Base-by-base conservation (phyloP, 1,140 invertebrate species). In the Drosophila equinoxialis region DNA sequence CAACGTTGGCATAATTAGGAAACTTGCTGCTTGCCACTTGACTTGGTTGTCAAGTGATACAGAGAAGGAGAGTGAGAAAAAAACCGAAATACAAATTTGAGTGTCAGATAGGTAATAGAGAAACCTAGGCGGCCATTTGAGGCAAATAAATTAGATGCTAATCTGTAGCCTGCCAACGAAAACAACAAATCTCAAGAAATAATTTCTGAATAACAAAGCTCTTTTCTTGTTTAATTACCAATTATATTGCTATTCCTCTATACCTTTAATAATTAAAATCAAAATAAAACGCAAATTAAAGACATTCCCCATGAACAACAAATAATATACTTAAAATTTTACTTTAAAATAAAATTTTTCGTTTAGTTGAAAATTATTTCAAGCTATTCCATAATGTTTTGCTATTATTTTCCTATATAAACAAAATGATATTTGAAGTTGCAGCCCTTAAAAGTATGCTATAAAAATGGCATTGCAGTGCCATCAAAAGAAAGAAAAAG, bases 21-120 rank as follows among this genome's bases (percentile, higher is more conserved):
- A 51, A 51, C 45, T 51, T 51, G 45, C 45, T 51, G 45, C 17
- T 51, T 51, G 45, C 45, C 45, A 51, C 45, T 51, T 51, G 45
- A 51, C 45, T 51, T 51, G 45, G 45, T 51, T 51, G 45, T 51
- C 6, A 48, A 48, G 45, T 20, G 45, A 48, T 20, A 48, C 17
- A 51, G 17, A 20, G 14, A 17, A 10, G 10, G 10, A 4, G 8
- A 10, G 10, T 20, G 45, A 7, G 6, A 48, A 11, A 3, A 3
- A 48, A 48, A 8, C 0, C 11, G 8, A 10, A 8, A 51, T 8
- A 51, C 17, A 1, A 23, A 11, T 20, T 23, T 51, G 20, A 51
- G 45, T 51, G 45, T 51, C 17, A 17, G 45, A 48, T 14, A 17
- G 14, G 14, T 8, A 20, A 6, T 3, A 30, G 14, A 48, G 14